Percentiles rank a stretch among this genome's conserved stretches.
Conservation (phyloP, 2,797 vertebrate genomes). For the Rhyacichthys aspro region DNA sequence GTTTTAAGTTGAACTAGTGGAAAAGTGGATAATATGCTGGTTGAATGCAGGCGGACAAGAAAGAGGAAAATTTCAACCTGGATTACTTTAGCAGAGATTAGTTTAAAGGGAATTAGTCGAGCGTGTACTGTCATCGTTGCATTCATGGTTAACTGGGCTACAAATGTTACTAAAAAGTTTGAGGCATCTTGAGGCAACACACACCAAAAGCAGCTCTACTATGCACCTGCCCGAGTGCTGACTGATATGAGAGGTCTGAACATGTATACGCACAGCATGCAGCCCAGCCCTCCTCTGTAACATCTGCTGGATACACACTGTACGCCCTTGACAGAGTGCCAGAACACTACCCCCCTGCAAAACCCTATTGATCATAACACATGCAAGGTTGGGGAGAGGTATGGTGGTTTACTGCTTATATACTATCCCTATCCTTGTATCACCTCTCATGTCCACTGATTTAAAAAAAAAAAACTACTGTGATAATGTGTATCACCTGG, state of each 20-base stretch:
- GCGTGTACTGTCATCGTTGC: conserved; percentile 14
- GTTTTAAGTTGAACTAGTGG: conserved; percentile 17
- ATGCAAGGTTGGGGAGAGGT: conserved; percentile 45
- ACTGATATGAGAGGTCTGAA: conserved; percentile 55
- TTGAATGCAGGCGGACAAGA: background rate
- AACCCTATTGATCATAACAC: conserved; percentile 55
- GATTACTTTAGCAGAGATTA: conserved; percentile 51
- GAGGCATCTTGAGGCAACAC: background rate
- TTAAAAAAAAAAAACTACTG: conserved; percentile 7
- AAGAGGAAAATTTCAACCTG: conserved; percentile 9
- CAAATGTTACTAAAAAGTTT: conserved; percentile 27
- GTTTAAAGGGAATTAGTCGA: conserved; percentile 41
- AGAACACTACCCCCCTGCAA: conserved; percentile 46
- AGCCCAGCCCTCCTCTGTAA: conserved; percentile 46
- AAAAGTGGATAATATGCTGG: conserved; percentile 37
- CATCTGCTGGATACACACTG: conserved; percentile 64
- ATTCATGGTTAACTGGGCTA: conserved; percentile 33
- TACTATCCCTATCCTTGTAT: conserved; percentile 29
- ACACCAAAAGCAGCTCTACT: conserved; percentile 34
- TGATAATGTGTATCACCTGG: background rate
- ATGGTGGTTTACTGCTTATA: conserved; percentile 18
- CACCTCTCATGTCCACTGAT: conserved; percentile 15
- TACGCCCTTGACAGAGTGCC: conserved; percentile 72
- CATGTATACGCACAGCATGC: conserved; percentile 55
- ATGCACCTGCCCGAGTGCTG: conserved; percentile 50